Evolutionary conservation across 2,113 vertebrate species (phyloP).

Genomic region (Chelonoidis abingdonii): DNA sequence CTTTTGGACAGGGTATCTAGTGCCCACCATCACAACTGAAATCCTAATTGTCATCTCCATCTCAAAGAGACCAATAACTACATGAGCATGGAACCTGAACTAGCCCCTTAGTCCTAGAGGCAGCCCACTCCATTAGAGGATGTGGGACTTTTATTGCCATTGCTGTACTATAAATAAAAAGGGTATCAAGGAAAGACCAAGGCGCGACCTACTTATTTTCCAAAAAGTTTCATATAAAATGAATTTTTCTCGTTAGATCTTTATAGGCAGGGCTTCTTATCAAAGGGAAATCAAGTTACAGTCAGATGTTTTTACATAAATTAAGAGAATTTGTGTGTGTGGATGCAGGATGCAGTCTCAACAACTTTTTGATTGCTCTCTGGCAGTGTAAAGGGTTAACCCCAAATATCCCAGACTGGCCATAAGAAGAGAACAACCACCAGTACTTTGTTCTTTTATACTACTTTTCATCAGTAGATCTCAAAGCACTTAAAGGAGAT

Average conservation of each 20-base stretch:
- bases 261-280: background rate
- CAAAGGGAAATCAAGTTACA: background rate
- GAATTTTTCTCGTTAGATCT: background rate
- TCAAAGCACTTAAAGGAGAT: too few relatives aligned
- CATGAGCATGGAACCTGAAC: background rate
- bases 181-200: background rate
- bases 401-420: background rate
- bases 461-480: background rate
- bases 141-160: background rate
- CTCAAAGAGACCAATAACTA: background rate
- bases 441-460: background rate
- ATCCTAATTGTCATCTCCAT: too few relatives aligned
- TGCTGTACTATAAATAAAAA: background rate
- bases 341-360: background rate
- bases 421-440: background rate
- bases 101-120: background rate
- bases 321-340: background rate
- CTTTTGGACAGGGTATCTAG: background rate
- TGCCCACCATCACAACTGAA: fast-evolving
- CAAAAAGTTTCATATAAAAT: background rate
- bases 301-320: background rate
- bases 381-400: background rate
- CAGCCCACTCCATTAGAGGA: background rate
- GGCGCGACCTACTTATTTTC: background rate
- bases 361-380: background rate